Evolutionary conservation across 1,140 invertebrate species (phyloP).

Genomic region (Dinothrombium tinctorium): DNA sequence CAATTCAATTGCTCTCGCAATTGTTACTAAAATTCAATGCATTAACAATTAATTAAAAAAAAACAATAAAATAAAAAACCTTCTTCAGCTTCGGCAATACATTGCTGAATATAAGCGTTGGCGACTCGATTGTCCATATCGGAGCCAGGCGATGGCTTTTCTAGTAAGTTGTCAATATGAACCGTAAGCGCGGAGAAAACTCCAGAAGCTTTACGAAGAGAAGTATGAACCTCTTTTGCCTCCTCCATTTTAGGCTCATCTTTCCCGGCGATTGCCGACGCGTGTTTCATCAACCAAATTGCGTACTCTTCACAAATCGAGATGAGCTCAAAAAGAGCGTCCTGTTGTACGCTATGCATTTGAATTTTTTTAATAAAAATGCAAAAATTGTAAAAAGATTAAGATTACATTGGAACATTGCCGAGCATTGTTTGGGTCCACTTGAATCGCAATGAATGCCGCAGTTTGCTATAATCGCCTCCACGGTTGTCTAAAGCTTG

Average conservation of each 20-base stretch:
- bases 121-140: constrained; percentile 36
- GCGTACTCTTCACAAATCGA: constrained; percentile 36
- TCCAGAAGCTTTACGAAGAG: constrained; percentile 36
- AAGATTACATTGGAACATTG: constrained; percentile 24
- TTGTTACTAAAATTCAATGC: constrained; percentile 28
- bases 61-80: constrained; percentile 20
- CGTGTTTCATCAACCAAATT: constrained; percentile 37
- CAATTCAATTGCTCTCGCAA: constrained; percentile 41
- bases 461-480: constrained; percentile 27
- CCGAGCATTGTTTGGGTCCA: constrained; percentile 39
- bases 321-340: constrained; percentile 36
- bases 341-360: constrained; percentile 25
- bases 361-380: neutral
- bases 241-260: constrained; percentile 32
- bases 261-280: neutral
- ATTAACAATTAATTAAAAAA: neutral
- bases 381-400: neutral
- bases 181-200: constrained; percentile 27
- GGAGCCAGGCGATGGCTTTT: constrained; percentile 25
- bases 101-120: constrained; percentile 38
- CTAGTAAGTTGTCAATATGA: constrained; percentile 23
- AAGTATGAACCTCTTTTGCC: constrained; percentile 40
- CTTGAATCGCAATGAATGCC: constrained; percentile 32
- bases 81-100: constrained; percentile 46
- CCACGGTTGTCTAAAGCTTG: constrained; percentile 19